Evolutionary conservation across 2,888 invertebrate genomes (phyloP), one percentile per base, ranked within the genome.

Genomic region (Dermolepida albohirtum): DNA sequence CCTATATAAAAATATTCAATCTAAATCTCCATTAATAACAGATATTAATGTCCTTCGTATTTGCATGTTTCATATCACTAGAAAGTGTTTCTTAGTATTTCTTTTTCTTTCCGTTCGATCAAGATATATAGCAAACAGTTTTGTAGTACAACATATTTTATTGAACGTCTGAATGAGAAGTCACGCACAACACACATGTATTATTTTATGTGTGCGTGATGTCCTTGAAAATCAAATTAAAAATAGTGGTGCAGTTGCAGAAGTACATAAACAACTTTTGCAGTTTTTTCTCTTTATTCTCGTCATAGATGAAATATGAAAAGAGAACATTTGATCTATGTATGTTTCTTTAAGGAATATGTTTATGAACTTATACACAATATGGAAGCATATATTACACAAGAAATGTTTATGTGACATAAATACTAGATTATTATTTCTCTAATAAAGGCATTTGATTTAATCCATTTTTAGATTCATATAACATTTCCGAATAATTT

Each of bases 81-180:
- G 16, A 16, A 16, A 8, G 47, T 16, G 14, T 47, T 47, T 14
- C 47, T 14, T 47, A 7, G n/a, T 14, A 47, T 47, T 16, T 47
- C 47, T 47, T 34, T 52, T n/a, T 52, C n/a, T 27, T 14, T 34
- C 29, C 12, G 22, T 52, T 34, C 14, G 14, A 52, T 52, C 51
- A 34, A 34, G 34, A 52, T 52, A 52, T 6, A 34, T 29, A 12
- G 7, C 51, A 27, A 34, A 52, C 51, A 34, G 34, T 52, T 52
- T 52, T 52, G 29, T 29, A 14, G 51, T n/a, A 34, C 51, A 52
- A 52, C 34, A 52, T 34, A 52, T 52, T 52, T 39, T 17, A 47
- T 16, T 47, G 8, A 34, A 52, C 29, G 4, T 34, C 29, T 52
- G 27, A 29, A 29, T 2, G 14, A 5, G 11, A 29, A 52, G 34